phyloP scores from a whole-genome alignment of 2,113 vertebrate genomes.

The Phyllostomus hastatus region DNA sequence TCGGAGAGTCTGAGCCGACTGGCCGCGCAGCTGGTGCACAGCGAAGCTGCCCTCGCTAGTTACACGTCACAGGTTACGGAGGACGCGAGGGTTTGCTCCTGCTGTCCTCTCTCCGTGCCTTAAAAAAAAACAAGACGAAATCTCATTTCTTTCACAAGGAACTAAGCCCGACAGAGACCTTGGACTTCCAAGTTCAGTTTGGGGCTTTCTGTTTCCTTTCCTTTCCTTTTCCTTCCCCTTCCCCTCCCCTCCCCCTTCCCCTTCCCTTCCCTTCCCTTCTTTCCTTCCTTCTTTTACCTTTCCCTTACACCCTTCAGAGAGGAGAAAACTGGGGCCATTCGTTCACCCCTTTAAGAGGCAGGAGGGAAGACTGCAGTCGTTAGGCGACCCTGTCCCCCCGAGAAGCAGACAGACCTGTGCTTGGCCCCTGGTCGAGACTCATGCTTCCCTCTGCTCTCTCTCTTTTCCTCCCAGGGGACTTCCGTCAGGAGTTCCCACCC shows the following conservation, averaged over 20 bases:
- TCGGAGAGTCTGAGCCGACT: neutral
- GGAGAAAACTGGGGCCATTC: neutral
- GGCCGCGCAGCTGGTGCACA: neutral
- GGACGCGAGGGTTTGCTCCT: neutral
- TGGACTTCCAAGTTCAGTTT: neutral
- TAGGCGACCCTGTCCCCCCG: neutral
- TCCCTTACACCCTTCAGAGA: neutral
- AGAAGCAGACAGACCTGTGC: neutral
- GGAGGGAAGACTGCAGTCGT: neutral
- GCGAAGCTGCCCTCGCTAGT: neutral
- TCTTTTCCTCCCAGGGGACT: constrained; percentile 77
- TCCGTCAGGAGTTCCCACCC: constrained; percentile 76
- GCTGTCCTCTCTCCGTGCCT: neutral
- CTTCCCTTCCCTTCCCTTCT: neutral
- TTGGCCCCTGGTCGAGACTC: neutral
- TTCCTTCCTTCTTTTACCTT: neutral
- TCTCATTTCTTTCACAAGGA: neutral
- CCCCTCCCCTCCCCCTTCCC: neutral
- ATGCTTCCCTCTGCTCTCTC: neutral
- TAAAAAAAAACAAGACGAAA: neutral
- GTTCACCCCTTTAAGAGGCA: neutral
- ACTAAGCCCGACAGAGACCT: neutral
- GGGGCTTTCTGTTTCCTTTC: neutral
- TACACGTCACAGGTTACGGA: neutral
- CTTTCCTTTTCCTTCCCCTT: neutral